Percentiles rank a stretch among this genome's conserved stretches.
Evolutionary conservation across 2,888 invertebrate genomes (phyloP).

Genomic region (Patella ulyssiponensis): DNA sequence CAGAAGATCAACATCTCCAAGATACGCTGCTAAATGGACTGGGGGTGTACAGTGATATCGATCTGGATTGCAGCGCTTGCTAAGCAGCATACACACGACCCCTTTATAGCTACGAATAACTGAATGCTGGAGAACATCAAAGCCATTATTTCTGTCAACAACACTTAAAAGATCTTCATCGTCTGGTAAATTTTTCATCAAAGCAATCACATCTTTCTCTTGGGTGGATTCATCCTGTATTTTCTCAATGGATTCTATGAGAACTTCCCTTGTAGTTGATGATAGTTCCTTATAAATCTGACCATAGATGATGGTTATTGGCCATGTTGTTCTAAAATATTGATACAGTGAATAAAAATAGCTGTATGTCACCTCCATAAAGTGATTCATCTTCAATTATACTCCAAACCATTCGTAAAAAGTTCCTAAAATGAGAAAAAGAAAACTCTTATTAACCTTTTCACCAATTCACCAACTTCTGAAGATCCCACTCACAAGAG

Average conservation of each 20-base stretch:
- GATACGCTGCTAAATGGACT: constrained; percentile 82
- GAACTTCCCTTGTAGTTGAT: constrained; percentile 37
- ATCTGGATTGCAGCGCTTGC: constrained; percentile 78
- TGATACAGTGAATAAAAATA: constrained; percentile 48
- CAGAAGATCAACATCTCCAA: constrained; percentile 81
- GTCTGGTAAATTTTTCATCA: constrained; percentile 43
- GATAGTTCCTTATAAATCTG: constrained; percentile 39
- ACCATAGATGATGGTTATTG: constrained; percentile 47
- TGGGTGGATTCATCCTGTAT: constrained; percentile 25
- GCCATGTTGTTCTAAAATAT: constrained; percentile 50
- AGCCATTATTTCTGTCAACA: constrained; percentile 77
- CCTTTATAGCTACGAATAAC: constrained; percentile 81
- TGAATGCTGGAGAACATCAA: constrained; percentile 83
- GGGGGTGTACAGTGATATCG: constrained; percentile 83
- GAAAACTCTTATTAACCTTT: not conserved
- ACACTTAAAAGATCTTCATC: constrained; percentile 56
- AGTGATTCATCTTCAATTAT: constrained; percentile 32
- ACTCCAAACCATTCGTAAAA: not conserved
- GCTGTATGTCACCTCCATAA: constrained; percentile 44
- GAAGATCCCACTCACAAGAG: too few relatives aligned
- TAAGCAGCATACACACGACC: constrained; percentile 74
- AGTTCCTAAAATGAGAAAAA: not conserved
- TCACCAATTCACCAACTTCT: too few relatives aligned
- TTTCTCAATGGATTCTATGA: constrained; percentile 41
- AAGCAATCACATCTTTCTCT: constrained; percentile 30